These are phyloP conservation scores for Physeter macrocephalus DNA, from an alignment of 2,113 vertebrate species.

Conservation along the genomic window DNA sequence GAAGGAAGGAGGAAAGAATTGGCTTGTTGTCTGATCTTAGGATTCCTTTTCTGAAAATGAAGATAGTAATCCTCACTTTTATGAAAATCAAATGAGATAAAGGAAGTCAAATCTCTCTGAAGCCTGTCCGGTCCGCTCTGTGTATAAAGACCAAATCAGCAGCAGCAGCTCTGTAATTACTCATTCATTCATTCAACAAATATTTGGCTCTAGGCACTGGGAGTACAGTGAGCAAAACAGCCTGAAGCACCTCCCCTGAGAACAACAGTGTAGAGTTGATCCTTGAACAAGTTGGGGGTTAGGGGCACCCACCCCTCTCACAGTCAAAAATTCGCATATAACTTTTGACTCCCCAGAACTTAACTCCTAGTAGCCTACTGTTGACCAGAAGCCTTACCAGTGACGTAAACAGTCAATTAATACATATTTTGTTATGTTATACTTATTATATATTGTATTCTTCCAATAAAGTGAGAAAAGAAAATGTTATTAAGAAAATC, in stretches of 20 bases:
- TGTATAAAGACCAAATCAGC: not conserved
- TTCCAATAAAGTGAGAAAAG: not conserved
- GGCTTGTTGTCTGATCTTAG: not conserved
- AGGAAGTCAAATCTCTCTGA: not conserved
- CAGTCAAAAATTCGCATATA: not conserved
- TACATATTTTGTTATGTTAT: not conserved
- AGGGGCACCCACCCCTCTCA: not conserved
- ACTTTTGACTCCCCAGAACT: not conserved
- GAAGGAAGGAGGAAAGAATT: not conserved
- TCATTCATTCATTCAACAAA: not conserved
- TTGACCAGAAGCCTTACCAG: not conserved
- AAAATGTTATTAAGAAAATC: not conserved
- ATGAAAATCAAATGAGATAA: conserved; percentile 15
- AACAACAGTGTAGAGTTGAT: not conserved
- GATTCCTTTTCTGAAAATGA: not conserved
- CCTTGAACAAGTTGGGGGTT: not conserved
- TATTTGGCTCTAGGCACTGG: not conserved
- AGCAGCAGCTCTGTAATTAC: not conserved
- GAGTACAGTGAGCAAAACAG: not conserved
- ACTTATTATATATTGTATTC: not conserved
- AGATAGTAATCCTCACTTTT: not conserved
- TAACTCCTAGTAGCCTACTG: not conserved
- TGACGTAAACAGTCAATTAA: not conserved
- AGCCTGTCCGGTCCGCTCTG: not conserved
- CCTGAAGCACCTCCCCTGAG: not conserved